Base-by-base conservation (phyloP, 1,140 invertebrate species). In the Drosophila eugracilis region DNA sequence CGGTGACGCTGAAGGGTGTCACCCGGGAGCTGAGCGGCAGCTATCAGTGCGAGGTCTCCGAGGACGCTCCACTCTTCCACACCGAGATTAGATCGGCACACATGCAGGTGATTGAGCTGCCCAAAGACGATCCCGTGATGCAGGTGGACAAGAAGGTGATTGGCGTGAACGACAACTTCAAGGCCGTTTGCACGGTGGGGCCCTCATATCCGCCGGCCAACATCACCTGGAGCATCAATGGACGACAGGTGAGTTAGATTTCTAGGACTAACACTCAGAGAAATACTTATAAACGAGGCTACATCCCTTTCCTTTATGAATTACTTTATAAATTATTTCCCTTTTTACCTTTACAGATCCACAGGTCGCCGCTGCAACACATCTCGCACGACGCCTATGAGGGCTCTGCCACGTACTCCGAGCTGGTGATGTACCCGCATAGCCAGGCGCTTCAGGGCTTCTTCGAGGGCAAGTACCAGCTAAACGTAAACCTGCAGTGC, bases 1-100 rank as follows among this genome's bases (percentile, higher is more conserved):
- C 93, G 39, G 94, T 95, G 17, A 94, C 94, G 1, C 84, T 95
- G 15, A 93, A 93, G 10, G 93, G 94, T 66, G 94, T 95, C 5
- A 94, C 94, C 66, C 89, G 93, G 22, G 94, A 94, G 14, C 89
- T 94, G 42, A 94, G 94, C 2, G 95, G 95, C 10, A 93, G 93
- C 70, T 96, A 95, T 91, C 94, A 95, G 85, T 96, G 95, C 66
- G 95, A 95, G 90, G 94, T 95, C 6, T 95, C 95, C 0, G 95
- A 95, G 19, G 95, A 95, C 86, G 94, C 94, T 0, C 95, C 95
- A 0, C 92, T 94, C 15, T 95, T 95, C 74, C 94, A 95, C 78
- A 95, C 94, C 0, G 94, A 95, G 49, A 94, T 95, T 44, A 93
- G 94, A 54, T 90, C 93, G 10, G 93, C 94, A n/a, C 92, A 94